A percentile compares a stretch with the other conserved stretches of the same genome.
These are phyloP conservation scores for Meriones unguiculatus DNA, from an alignment of 2,113 vertebrate genomes.

Conservation along the genomic window DNA sequence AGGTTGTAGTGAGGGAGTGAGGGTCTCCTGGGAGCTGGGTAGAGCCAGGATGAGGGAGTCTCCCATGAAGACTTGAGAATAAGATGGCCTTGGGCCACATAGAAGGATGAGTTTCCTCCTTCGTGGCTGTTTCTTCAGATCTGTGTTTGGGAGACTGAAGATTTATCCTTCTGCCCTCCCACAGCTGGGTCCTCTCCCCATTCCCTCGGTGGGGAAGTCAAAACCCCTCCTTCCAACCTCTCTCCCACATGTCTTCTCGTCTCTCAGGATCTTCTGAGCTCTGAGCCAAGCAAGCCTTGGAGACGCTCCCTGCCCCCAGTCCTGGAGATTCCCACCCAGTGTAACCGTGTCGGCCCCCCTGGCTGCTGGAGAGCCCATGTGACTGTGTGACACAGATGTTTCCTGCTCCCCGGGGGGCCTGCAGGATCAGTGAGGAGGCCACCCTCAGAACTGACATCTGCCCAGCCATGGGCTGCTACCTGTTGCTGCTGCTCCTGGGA, in stretches of 20 bases:
- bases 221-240: not conserved
- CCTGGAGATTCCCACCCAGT: not conserved
- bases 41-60: no score
- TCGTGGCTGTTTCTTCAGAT: not conserved
- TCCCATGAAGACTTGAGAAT: not conserved
- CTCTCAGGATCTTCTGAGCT: not conserved
- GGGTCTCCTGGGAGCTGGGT: not conserved
- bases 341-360: not conserved
- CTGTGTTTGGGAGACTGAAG: not conserved
- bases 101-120: no score
- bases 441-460: not conserved
- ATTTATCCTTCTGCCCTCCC: not conserved
- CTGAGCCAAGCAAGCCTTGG: not conserved
- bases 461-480: constrained; percentile 60
- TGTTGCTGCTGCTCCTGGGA: constrained; percentile 64
- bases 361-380: not conserved
- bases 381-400: constrained; percentile 67
- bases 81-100: not conserved
- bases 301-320: not conserved
- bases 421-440: constrained; percentile 29
- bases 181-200: not conserved
- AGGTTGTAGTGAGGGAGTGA: not conserved
- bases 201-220: not conserved
- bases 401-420: constrained; percentile 35
- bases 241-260: not conserved